phyloP scores from a whole-genome alignment of 2,888 invertebrate species.

The Balanococcus diminutus region DNA sequence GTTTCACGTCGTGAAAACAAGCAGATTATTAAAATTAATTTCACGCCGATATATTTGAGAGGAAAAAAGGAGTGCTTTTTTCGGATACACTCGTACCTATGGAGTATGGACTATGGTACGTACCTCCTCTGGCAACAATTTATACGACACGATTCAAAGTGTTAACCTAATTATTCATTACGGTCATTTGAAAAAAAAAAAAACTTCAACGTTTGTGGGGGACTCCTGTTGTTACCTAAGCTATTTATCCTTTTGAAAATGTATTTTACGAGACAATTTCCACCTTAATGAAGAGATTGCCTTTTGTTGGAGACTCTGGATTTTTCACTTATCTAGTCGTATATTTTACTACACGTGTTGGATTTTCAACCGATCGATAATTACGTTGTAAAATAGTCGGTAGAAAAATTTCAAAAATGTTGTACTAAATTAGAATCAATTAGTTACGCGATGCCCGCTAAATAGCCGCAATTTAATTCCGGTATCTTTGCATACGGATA shows the following conservation, averaged over 20 bases:
- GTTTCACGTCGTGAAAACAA: slow-evolving; percentile 42
- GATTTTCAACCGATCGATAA: neutral
- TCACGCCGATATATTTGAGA: neutral
- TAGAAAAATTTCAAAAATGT: neutral
- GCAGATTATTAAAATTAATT: slow-evolving; percentile 40
- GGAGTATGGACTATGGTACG: too few relatives aligned
- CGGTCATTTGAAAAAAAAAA: neutral
- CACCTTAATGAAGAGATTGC: neutral
- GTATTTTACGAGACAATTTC: slow-evolving; percentile 28
- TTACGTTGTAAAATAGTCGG: neutral
- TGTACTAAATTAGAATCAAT: slow-evolving; percentile 22
- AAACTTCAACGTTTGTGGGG: slow-evolving; percentile 1
- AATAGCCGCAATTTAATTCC: neutral
- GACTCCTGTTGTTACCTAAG: neutral
- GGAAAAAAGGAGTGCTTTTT: slow-evolving; percentile 17
- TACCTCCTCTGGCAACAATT: slow-evolving; percentile 16
- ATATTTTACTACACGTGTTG: neutral
- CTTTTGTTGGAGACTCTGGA: neutral
- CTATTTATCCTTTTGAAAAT: slow-evolving; percentile 15
- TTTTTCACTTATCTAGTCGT: neutral
- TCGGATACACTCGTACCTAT: neutral
- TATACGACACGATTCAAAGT: slow-evolving; percentile 37
- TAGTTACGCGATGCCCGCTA: neutral
- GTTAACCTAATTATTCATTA: slow-evolving; percentile 40
- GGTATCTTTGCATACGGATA: neutral